Evolutionary conservation across 2,888 invertebrate genomes (phyloP), one percentile per base, ranked within the genome.

Genomic region (Cosmia pyralina): DNA sequence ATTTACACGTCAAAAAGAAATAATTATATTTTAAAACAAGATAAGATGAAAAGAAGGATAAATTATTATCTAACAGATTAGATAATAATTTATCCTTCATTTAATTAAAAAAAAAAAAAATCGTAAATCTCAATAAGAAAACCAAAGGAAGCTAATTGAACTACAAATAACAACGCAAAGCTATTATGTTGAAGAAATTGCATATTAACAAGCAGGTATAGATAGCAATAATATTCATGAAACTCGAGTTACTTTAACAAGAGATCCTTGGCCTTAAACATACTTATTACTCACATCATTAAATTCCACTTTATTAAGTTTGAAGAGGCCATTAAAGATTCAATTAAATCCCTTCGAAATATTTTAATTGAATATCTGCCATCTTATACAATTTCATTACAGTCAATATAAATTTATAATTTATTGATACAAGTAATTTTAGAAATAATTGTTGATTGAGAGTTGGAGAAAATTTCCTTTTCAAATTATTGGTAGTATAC

Each of bases 231-330:
- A 34, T 6, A 34, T 7, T 50, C 19, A 72, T 50, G 11, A 44
- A 34, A 34, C 28, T 72, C 4, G 2, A 38, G 38, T 38, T 4
- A 34, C 41, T 50, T 34, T 13, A 28, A 44, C 3, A 34, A 71
- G 5, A 13, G 41, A 50, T 28, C 58, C 7, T 44, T 34, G 2
- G 5, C 17, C 22, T 28, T 41, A 58, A 34, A 8, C 13, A 4
- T 41, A n/a, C 2, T 44, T 44, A n/a, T 50, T 55, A 63, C 1
- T 41, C 0, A 6, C 22, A 41, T 57, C 7, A 66, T 46, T 65
- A 44, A 60, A 17, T 46, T 71, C 38, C 7, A 78, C 19, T 60
- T 44, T 60, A 58, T 75, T 63, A 28, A 62, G 46, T 38, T 52
- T 19, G 28, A 52, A 78, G 41, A n/a, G 48, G 13, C 11, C 10